phyloP scores from a whole-genome alignment of 2,888 invertebrate genomes.

The Caenorhabditis sp. region DNA sequence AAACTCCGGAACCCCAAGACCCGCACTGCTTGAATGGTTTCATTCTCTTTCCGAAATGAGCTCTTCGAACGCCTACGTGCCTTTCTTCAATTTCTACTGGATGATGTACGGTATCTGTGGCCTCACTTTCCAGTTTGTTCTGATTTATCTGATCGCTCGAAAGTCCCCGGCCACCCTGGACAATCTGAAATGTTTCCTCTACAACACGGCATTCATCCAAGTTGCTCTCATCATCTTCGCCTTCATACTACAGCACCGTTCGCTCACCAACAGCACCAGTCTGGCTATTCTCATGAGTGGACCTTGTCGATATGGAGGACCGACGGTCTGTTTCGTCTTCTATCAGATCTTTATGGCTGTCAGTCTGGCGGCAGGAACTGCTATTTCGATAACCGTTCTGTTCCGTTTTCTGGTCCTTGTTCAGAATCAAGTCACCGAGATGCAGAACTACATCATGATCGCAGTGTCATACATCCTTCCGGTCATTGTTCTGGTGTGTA shows the following conservation, averaged over 20 bases:
- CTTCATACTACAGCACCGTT: constrained; percentile 34
- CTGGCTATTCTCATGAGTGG: constrained; percentile 40
- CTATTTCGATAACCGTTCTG: constrained; percentile 47
- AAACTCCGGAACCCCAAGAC: background rate
- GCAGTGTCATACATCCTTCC: constrained; percentile 41
- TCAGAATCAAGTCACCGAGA: constrained; percentile 24
- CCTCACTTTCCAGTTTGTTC: constrained; percentile 31
- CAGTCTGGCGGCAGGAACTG: constrained; percentile 31
- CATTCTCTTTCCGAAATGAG: constrained; percentile 25
- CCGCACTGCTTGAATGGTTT: background rate
- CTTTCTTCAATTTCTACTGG: constrained; percentile 56
- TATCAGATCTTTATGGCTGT: constrained; percentile 60
- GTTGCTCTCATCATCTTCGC: constrained; percentile 29
- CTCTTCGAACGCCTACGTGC: constrained; percentile 53
- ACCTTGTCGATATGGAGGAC: constrained; percentile 40
- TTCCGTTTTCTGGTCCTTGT: constrained; percentile 53
- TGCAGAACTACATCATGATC: constrained; percentile 44
- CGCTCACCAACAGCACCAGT: constrained; percentile 34
- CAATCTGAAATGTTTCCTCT: constrained; percentile 51
- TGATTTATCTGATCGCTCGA: constrained; percentile 43
- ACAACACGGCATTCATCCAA: constrained; percentile 50
- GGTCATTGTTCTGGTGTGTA: constrained; percentile 22
- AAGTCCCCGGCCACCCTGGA: constrained; percentile 52
- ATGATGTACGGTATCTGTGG: constrained; percentile 15
- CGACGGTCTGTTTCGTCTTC: constrained; percentile 34